phyloP scores from a whole-genome alignment of 2,113 vertebrate species.

The Todiramphus chloris region DNA sequence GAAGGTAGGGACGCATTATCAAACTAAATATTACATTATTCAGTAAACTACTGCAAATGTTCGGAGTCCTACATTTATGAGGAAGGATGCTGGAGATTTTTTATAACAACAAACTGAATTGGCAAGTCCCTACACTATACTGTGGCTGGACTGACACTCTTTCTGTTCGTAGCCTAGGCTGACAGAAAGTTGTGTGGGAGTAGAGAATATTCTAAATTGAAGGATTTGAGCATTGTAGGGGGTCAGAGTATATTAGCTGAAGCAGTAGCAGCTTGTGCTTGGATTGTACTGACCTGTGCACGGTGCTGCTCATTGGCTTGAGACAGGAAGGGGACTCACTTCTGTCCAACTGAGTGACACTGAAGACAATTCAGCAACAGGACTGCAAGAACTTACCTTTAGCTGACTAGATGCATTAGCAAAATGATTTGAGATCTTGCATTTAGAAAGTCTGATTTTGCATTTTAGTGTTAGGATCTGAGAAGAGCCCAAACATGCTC shows the following conservation, averaged over 20 bases:
- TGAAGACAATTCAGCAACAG: background rate
- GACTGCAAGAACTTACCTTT: background rate
- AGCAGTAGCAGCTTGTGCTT: background rate
- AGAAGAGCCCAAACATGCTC: background rate
- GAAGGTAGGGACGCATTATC: background rate
- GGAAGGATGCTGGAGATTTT: background rate
- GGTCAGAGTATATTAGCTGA: background rate
- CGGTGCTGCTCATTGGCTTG: background rate
- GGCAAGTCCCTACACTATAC: accelerated
- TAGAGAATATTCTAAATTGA: background rate
- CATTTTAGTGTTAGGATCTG: background rate
- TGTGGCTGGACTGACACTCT: background rate
- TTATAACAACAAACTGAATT: background rate
- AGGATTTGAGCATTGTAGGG: background rate
- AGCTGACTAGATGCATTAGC: background rate
- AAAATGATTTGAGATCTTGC: background rate
- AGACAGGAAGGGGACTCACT: background rate
- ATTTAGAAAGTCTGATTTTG: background rate
- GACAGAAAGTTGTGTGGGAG: background rate
- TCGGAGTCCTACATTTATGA: background rate
- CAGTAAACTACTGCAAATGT: background rate
- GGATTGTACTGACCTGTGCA: background rate
- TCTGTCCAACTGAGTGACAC: background rate
- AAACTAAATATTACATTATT: background rate
- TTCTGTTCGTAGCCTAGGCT: background rate